These are phyloP conservation scores for Lepeophtheirus nordmannii DNA, from an alignment of 2,888 invertebrate genomes.

Conservation along the genomic window DNA sequence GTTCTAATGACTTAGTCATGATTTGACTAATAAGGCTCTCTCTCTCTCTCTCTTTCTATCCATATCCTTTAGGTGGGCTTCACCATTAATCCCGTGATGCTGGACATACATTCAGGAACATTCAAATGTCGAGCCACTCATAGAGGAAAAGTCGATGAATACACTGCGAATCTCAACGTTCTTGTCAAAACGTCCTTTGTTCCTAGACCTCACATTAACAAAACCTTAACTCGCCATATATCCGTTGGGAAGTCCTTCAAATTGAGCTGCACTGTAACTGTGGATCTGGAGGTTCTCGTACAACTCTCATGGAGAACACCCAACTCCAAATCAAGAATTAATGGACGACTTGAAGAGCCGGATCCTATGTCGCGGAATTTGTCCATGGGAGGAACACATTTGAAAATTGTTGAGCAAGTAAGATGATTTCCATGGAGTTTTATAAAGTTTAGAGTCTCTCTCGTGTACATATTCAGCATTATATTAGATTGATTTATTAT, in stretches of 20 bases:
- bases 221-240: constrained; percentile 9
- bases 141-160: background rate
- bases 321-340: background rate
- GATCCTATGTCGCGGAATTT: constrained; percentile 11
- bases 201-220: constrained; percentile 23
- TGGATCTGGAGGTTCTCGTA: constrained; percentile 14
- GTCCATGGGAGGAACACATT: constrained; percentile 16
- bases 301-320: constrained; percentile 19
- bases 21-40: background rate
- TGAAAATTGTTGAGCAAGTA: constrained; percentile 16
- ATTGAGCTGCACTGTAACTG: constrained; percentile 13
- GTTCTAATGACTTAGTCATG: too few species aligned
- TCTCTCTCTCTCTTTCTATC: background rate
- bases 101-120: constrained; percentile 6
- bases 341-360: background rate
- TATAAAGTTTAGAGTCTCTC: too few species aligned
- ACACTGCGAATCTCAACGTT: background rate
- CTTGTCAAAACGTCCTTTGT: constrained; percentile 12
- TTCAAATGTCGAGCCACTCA: constrained; percentile 11
- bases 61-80: constrained; percentile 9
- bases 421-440: background rate
- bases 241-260: constrained; percentile 9
- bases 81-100: constrained; percentile 4
- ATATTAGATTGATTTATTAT: background rate
- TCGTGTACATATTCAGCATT: background rate